Base-by-base conservation (phyloP, 2,113 vertebrate genomes). In the Potamarius usumacintae region DNA sequence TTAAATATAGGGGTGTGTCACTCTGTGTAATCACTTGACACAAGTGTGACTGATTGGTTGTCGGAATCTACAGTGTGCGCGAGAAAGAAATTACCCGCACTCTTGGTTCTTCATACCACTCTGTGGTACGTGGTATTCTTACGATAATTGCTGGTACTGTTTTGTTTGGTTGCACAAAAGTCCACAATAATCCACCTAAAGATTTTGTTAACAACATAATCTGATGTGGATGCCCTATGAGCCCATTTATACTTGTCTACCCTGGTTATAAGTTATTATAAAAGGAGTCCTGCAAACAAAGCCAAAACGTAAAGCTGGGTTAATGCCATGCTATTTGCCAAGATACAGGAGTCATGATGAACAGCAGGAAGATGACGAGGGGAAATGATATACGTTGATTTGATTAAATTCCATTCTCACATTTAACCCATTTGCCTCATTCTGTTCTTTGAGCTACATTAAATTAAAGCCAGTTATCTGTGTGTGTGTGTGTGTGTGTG, bases 401-500 rank as follows among this genome's bases (percentile, higher is more conserved):
- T 74, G 17, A 7, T 22, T 22, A 48, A 76, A 76, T 76, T 9
- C 4, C 15, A 63, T 63, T 83, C 2, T 71, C 50, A 53, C 10
- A 48, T 52, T 10, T 4, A 67, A 67, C 25, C 34, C 25, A 67
- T n/a, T 52, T 48, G 48, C 14, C 0, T 71, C 4, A 71, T 69
- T 34, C 2, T 57, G 65, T 53, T 80, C 55, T 22, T 80, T 84
- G n/a, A 15, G 20, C 50, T 30, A 30, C 65, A 30, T 27, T 34
- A 84, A 69, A 71, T 71, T 57, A 57, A 84, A 71, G n/a, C 58
- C 20, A 62, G 17, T 25, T 53, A 18, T 62, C 55, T 83, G 85
- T 74, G 87, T 58, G 85, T 87, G 78, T 71, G 84, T 65, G 83
- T 85, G 85, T 79, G 89, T 65, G 76, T 87, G 83, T 88, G 86